A percentile compares a stretch with the other conserved stretches of the same genome.
phyloP scores from a whole-genome alignment of 2,888 invertebrate species.

The Tribolium freemani region DNA sequence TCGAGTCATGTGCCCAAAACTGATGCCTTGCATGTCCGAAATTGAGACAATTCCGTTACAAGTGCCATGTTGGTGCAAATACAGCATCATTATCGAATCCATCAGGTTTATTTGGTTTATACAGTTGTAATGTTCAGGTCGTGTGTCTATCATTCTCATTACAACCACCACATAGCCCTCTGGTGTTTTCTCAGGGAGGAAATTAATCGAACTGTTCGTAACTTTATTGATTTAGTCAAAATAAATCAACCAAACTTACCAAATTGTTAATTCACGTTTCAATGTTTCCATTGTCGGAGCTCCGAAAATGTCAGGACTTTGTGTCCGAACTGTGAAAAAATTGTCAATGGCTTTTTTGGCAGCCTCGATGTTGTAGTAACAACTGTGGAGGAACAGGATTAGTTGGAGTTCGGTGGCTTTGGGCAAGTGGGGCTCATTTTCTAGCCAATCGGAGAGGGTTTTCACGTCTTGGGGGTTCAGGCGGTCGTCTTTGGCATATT shows the following conservation, averaged over 20 bases:
- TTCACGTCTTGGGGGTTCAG: slow-evolving; percentile 72
- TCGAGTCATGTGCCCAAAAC: slow-evolving; percentile 74
- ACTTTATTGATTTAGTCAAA: too few relatives aligned
- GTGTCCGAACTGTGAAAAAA: slow-evolving; percentile 77
- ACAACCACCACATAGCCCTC: slow-evolving; percentile 74
- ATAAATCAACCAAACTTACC: too few relatives aligned
- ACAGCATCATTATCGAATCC: slow-evolving; percentile 73
- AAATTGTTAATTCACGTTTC: not conserved
- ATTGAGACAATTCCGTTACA: slow-evolving; percentile 72
- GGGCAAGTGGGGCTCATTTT: slow-evolving; percentile 76
- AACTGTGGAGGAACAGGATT: slow-evolving; percentile 78
- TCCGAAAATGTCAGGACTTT: slow-evolving; percentile 75
- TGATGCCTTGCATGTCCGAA: slow-evolving; percentile 74
- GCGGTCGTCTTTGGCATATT: slow-evolving; percentile 73
- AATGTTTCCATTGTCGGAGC: not conserved
- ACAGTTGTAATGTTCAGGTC: slow-evolving; percentile 72
- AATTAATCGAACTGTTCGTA: not conserved
- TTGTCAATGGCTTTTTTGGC: slow-evolving; percentile 80
- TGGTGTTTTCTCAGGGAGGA: slow-evolving; percentile 68
- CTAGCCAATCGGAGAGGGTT: slow-evolving; percentile 73
- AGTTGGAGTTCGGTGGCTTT: slow-evolving; percentile 68
- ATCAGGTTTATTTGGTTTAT: slow-evolving; percentile 68
- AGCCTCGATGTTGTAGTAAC: slow-evolving; percentile 76
- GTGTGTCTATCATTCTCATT: slow-evolving; percentile 68
- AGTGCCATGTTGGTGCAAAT: slow-evolving; percentile 70